Evolutionary conservation across 2,888 invertebrate species (phyloP).

Genomic region (Amphipoea lucens): DNA sequence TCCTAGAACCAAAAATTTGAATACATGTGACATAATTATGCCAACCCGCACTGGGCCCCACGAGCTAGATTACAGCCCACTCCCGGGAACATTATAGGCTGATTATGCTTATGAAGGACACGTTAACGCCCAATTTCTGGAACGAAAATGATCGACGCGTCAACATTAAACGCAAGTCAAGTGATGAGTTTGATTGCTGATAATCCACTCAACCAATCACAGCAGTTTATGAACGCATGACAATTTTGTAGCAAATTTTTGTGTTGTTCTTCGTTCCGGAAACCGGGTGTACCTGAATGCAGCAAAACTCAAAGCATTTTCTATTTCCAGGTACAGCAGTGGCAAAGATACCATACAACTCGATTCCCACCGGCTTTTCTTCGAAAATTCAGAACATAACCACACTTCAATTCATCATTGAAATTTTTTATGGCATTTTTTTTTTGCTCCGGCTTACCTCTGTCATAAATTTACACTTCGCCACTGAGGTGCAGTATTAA

Average conservation of each 20-base stretch:
- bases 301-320: background rate
- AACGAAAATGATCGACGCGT: background rate
- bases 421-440: too few species aligned
- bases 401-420: too few species aligned
- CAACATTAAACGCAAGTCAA: background rate
- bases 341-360: too few species aligned
- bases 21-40: too few species aligned
- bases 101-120: background rate
- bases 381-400: too few species aligned
- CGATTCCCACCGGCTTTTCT: too few species aligned
- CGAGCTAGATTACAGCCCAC: too few species aligned
- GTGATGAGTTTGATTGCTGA: background rate
- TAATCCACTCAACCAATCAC: background rate
- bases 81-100: background rate
- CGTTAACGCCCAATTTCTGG: background rate
- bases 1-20: too few species aligned
- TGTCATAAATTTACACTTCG: too few species aligned
- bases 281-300: background rate
- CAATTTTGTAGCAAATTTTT: background rate
- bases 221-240: background rate
- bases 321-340: background rate
- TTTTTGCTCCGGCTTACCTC: too few species aligned
- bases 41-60: too few species aligned
- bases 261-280: background rate
- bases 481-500: background rate